These are phyloP conservation scores for Coptodon rendalli DNA, from an alignment of 2,113 vertebrate genomes.

Conservation along the genomic window DNA sequence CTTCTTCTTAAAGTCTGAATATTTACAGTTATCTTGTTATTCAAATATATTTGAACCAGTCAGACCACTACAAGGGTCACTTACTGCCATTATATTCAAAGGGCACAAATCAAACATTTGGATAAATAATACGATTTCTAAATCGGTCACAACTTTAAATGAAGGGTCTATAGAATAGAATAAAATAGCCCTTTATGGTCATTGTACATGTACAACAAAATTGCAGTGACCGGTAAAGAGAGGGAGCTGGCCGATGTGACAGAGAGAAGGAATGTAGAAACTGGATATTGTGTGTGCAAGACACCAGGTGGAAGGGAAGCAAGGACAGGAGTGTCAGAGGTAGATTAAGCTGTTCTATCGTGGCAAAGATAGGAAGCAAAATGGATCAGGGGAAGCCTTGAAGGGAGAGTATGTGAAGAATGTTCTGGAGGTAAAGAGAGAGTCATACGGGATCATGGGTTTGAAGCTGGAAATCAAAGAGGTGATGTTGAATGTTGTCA, in stretches of 20 bases:
- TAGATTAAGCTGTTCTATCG: neutral
- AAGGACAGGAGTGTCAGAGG: neutral
- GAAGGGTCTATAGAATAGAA: neutral
- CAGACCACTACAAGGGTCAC: neutral
- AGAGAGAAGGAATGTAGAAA: neutral
- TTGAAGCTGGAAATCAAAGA: neutral
- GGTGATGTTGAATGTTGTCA: neutral
- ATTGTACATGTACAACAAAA: neutral
- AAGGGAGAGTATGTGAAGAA: neutral
- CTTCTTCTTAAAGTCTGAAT: neutral
- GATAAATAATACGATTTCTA: neutral
- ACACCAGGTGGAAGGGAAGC: neutral
- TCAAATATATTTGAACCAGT: neutral
- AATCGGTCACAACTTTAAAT: neutral
- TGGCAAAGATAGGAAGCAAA: neutral
- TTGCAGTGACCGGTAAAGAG: neutral
- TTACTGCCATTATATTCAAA: neutral
- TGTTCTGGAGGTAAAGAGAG: neutral
- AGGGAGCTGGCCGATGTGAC: neutral
- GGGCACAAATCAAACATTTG: neutral
- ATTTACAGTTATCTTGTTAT: neutral
- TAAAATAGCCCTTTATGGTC: neutral
- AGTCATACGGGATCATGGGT: neutral
- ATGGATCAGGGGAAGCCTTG: neutral
- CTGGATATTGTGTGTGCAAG: neutral